Conservation (phyloP, 2,888 invertebrate genomes). For the Drosophila barbarae region DNA sequence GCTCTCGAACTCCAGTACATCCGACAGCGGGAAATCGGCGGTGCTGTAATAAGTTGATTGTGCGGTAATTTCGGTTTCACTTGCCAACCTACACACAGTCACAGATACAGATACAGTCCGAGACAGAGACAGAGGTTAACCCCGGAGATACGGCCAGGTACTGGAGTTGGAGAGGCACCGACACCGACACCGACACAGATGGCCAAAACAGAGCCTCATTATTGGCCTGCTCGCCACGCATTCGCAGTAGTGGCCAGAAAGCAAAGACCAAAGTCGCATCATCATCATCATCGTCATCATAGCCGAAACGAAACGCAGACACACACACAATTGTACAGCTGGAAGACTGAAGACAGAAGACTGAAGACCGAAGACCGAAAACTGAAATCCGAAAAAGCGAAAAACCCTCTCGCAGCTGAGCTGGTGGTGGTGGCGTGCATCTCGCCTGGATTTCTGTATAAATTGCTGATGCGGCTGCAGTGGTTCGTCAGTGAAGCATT, state of each 20-base stretch:
- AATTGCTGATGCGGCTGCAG: conserved; percentile 79
- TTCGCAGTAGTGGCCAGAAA: conserved; percentile 51
- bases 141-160: conserved; percentile 12
- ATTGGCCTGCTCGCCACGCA: conserved; percentile 71
- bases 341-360: conserved; percentile 7
- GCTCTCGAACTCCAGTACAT: conserved; percentile 57
- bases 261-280: conserved; percentile 60
- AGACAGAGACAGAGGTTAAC: conserved; percentile 14
- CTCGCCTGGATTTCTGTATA: conserved; percentile 77
- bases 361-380: conserved; percentile 1
- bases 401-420: conserved; percentile 47
- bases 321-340: conserved; percentile 1
- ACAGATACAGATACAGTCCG: conserved; percentile 1
- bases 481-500: conserved; percentile 80
- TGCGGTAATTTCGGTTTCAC: conserved; percentile 76
- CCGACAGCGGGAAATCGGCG: conserved; percentile 68
- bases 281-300: conserved; percentile 40
- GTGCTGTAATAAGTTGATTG: conserved; percentile 77
- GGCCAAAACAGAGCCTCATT: conserved; percentile 52
- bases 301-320: conserved; percentile 12
- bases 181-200: conserved; percentile 29
- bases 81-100: conserved; percentile 63
- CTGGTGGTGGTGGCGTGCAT: conserved; percentile 56
- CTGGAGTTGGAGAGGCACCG: conserved; percentile 5
- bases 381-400: conserved; percentile 16